Evolutionary conservation across 2,113 vertebrate species (phyloP), one percentile per base, ranked within the genome.

Genomic region (Cavia porcellus): DNA sequence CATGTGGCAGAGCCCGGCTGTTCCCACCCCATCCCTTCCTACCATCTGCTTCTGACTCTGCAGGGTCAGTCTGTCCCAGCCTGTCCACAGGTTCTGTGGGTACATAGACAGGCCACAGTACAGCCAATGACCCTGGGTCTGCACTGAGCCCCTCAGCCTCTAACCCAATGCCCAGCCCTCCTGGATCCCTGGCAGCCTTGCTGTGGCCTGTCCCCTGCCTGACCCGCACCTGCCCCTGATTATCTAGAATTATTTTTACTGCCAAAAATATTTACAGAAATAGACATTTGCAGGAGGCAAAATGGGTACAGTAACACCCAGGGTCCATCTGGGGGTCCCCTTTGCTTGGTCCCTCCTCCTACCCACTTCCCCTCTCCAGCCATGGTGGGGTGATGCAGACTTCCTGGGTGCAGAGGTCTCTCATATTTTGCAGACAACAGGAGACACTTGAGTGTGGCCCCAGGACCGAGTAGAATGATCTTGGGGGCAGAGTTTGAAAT

Each of bases 401-500:
- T 32, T 59, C 35, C 42, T 25, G 32, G 38, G 13, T 38, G 1
- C 0, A n/a, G 9, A 13, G 10, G 0, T 61, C 17, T 32, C 1
- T 77, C 24, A 2, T 20, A 38, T 17, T 62, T 66, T 62, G 17
- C 82, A n/a, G 66, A 45, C 19, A 86, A n/a, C 35, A 55, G 24
- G 55, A 7, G 35, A 52, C n/a, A 38, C 22, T 47, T 47, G 19
- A 19, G 30, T 52, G 17, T 8, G 15, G 52, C 4, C 45, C 20
- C 28, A 24, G 84, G 42, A 25, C 38, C 52, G 24, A 66, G 35
- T 30, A 42, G 22, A 47, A 61, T 70, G 42, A 59, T 6, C 5
- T 68, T 38, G 70, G 57, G 74, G 42, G 4, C 28, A 4, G 52
- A 13, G 32, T 52, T 45, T 30, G 6, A 85, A 85, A 17, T 32